Base-by-base conservation (phyloP, 1,140 invertebrate genomes). In the Drosophila oshimai region DNA sequence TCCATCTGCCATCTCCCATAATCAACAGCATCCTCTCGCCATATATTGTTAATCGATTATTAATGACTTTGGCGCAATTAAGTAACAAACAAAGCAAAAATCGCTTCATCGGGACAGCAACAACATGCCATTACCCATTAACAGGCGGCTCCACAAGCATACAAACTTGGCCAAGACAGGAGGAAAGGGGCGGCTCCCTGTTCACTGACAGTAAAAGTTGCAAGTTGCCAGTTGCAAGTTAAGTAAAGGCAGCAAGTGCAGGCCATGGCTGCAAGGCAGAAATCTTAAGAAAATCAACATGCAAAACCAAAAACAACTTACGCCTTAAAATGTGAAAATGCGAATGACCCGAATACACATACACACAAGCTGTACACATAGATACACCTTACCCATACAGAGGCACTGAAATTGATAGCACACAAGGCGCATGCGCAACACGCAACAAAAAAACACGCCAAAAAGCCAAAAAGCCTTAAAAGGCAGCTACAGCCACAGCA, bases 271-370 rank as follows among this genome's bases (percentile, higher is more conserved):
- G 29, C 24, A 28, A 22, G 60, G 60, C 62, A 77, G 46, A 51
- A 57, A 62, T 65, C 44, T 57, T 51, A 42, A 46, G 24, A 67
- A 77, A 77, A 75, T 76, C 73, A 70, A 71, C 75, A 75, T 71
- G 65, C 77, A 81, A 58, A 75, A 68, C 29, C 67, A 44, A 67
- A 42, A 44, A 36, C 47, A 41, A 74, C 68, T 55, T 65, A 74
- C 73, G 81, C 81, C 81, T 86, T 81, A 81, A 86, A 86, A 87
- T 86, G 81, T 87, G 83, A 81, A 86, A 86, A 87, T 87, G 81
- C 81, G 81, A 87, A 87, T 87, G 81, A 87, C 81, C 83, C 64
- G 83, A 87, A 87, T 87, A 62, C 72, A 64, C 80, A 57, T 60
- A 64, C 36, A 33, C 39, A 45, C 17, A 60, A 20, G 31, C 44